Evolutionary conservation across 1,140 invertebrate species (phyloP), one percentile per base, ranked within the genome.

Genomic region (Planococcus citri): DNA sequence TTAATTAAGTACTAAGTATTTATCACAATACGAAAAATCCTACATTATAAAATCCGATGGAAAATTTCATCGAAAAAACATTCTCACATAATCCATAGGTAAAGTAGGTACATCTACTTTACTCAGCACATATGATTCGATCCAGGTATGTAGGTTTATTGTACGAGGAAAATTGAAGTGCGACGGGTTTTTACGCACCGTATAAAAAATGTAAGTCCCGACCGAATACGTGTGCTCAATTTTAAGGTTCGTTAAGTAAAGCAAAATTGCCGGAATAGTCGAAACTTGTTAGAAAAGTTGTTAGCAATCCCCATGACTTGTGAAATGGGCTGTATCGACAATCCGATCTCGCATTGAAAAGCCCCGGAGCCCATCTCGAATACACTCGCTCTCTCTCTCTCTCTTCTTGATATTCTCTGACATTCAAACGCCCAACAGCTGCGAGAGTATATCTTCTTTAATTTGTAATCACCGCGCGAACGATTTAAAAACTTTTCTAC

Each of bases 201-300:
- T 17, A 51, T 51, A 51, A 51, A 51, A 51, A 51, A 51, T 51
- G 41, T 51, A 51, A 51, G 41, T 51, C 41, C n/a, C 41, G 41
- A 51, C 41, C 41, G n/a, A 51, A 51, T 51, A 51, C 41, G 41
- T 51, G 41, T 51, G 41, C 41, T 51, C 41, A 51, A 51, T 51
- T 51, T 51, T 51, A 51, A 51, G 41, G 41, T 51, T 51, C 41
- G 41, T 51, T 51, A 51, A 51, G 41, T 51, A 51, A 51, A 51
- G 41, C 41, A 51, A 51, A 51, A 51, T 51, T 51, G 41, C 41
- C 41, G 41, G 41, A 51, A 51, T 51, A 51, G 41, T 51, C 41
- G 41, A 51, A 51, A 51, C 41, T 51, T 51, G 41, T 51, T 51
- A 51, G 41, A 51, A 51, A 51, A 51, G 41, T 51, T 51, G 41